Base-by-base conservation (phyloP, 2,888 invertebrate genomes). In the Spisula subtruncata region DNA sequence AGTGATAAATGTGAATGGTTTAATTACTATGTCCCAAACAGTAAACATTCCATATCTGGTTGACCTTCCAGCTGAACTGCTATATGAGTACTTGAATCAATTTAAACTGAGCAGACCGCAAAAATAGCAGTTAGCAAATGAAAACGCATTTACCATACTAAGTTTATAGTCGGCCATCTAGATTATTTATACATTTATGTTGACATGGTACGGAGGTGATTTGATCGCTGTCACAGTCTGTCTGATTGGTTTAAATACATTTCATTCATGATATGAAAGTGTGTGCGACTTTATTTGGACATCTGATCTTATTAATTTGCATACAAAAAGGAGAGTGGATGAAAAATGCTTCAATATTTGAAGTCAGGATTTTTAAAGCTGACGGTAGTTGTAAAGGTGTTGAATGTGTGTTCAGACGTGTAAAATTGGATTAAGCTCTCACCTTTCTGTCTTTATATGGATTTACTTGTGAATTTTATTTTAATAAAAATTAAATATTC, bases 231-330 rank as follows among this genome's bases (percentile, higher is more conserved):
- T 60, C n/a, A 60, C 60, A 35, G 75, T 35, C 75, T 16, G 32
- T 16, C 75, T 75, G 75, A 75, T 75, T 75, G 32, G 75, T 18
- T 75, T 75, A 75, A 75, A 75, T 75, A 75, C 32, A 85, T 60
- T 80, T 80, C 85, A 85, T 85, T 85, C 85, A 85, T 35, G 80
- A 80, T 56, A 2, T 41, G 29, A 75, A 32, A 75, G 79, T 29
- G 25, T 79, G 54, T 80, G 48, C 32, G 56, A 14, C 80, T 54
- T 32, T 85, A 85, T 85, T 46, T 80, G 85, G 80, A 85, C 54
- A 85, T 71, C n/a, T 54, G 85, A 85, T 48, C 51, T n/a, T 25
- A 29, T 54, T 41, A n/a, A 85, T 85, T 79, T 85, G 41, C 79
- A 85, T 85, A 75, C 71, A 46, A 84, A 84, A 79, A 75, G 51